Evolutionary conservation across 1,140 invertebrate genomes (phyloP).

Genomic region (Drosophila kurseongensis): DNA sequence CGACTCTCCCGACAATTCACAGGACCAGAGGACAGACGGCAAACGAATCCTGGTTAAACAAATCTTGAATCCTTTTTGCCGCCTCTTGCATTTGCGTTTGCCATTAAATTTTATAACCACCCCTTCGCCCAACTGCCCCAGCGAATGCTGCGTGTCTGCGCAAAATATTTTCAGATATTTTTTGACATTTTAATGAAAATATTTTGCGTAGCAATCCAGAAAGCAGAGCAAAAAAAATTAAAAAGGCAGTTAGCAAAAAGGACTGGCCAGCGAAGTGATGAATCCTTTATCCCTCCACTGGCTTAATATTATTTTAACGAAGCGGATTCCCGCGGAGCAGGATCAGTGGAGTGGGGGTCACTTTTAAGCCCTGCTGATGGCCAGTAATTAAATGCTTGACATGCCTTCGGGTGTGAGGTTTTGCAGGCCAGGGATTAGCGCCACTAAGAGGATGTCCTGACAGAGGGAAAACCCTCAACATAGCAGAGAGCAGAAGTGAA

Average conservation of each 20-base stretch:
- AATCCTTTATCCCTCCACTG: slow-evolving; percentile 59
- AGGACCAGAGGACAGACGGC: slow-evolving; percentile 24
- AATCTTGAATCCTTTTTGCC: slow-evolving; percentile 75
- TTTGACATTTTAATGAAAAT: slow-evolving; percentile 79
- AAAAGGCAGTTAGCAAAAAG: slow-evolving; percentile 36
- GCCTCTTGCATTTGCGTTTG: slow-evolving; percentile 39
- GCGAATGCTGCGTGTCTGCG: slow-evolving; percentile 63
- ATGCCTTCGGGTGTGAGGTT: slow-evolving; percentile 63
- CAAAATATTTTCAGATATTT: slow-evolving; percentile 81
- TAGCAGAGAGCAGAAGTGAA: slow-evolving; percentile 20
- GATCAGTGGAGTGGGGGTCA: slow-evolving; percentile 25
- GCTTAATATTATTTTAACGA: slow-evolving; percentile 81
- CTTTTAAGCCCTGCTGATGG: slow-evolving; percentile 77
- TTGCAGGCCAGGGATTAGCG: slow-evolving; percentile 55
- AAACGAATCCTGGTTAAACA: slow-evolving; percentile 64
- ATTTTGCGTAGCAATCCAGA: slow-evolving; percentile 68
- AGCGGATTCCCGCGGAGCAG: slow-evolving; percentile 57
- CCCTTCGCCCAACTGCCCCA: background rate
- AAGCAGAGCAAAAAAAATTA: slow-evolving; percentile 16
- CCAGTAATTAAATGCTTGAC: slow-evolving; percentile 82
- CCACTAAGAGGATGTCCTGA: slow-evolving; percentile 27
- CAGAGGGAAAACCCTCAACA: slow-evolving; percentile 10
- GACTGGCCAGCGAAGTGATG: slow-evolving; percentile 46
- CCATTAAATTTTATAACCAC: slow-evolving; percentile 19
- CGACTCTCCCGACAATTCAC: slow-evolving; percentile 78